A percentile compares a stretch with the other conserved stretches of the same genome.
Conservation (phyloP, 1,140 invertebrate species). For the Plodia interpunctella region DNA sequence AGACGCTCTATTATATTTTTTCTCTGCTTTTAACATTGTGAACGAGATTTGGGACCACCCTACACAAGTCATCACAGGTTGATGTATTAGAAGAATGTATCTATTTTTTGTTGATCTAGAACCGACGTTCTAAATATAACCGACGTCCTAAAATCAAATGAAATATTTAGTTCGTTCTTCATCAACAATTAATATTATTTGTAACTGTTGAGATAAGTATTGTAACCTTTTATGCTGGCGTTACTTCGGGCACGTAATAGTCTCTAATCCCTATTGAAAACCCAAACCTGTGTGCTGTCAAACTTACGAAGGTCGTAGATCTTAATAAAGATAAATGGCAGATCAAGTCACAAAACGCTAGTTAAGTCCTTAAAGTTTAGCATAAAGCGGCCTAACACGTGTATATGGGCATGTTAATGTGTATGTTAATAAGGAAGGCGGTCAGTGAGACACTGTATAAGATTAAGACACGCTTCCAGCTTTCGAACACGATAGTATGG, state of each 20-base stretch:
- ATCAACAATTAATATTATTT: neutral
- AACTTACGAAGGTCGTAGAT: slow-evolving; percentile 32
- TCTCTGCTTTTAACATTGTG: slow-evolving; percentile 8
- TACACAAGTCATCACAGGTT: neutral
- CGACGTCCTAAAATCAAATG: too few relatives aligned
- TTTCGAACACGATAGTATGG: slow-evolving; percentile 21
- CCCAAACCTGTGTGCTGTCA: slow-evolving; percentile 18
- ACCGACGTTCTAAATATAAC: too few relatives aligned
- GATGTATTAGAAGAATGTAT: neutral
- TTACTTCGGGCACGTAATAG: slow-evolving; percentile 13
- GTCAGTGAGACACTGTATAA: slow-evolving; percentile 25
- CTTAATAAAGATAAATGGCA: slow-evolving; percentile 49
- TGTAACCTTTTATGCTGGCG: slow-evolving; percentile 3
- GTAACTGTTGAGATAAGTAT: neutral
- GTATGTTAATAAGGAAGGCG: slow-evolving; percentile 23
- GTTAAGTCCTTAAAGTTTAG: slow-evolving; percentile 35
- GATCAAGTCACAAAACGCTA: slow-evolving; percentile 33
- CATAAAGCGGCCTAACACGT: slow-evolving; percentile 20
- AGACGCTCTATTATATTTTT: slow-evolving; percentile 36
- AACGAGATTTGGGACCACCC: neutral
- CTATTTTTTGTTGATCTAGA: too few relatives aligned
- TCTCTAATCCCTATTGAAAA: slow-evolving; percentile 33
- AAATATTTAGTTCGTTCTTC: too few relatives aligned
- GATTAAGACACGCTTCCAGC: neutral
- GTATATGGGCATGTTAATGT: slow-evolving; percentile 2